phyloP scores from a whole-genome alignment of 2,888 invertebrate species.

The Pediacus dermestoides region DNA sequence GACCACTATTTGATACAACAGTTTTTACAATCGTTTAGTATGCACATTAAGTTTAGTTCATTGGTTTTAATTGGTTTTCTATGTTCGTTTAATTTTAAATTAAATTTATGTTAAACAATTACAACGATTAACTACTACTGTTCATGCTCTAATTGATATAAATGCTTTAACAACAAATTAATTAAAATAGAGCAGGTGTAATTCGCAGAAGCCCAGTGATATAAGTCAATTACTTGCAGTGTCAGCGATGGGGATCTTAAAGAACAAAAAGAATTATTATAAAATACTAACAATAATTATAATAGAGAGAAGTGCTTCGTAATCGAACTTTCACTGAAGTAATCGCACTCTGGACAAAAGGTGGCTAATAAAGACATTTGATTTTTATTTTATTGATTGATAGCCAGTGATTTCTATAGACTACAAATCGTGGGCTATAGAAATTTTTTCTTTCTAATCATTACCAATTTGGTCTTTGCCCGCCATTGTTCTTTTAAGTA shows the following conservation, averaged over 20 bases:
- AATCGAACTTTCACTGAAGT: slow-evolving; percentile 8
- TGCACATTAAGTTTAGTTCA: slow-evolving; percentile 24
- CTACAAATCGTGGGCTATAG: no score
- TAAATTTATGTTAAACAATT: slow-evolving; percentile 24
- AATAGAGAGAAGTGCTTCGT: slow-evolving; percentile 1
- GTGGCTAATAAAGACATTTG: slow-evolving; percentile 7
- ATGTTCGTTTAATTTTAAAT: slow-evolving; percentile 27
- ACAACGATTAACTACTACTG: slow-evolving; percentile 20
- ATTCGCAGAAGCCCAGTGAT: slow-evolving; percentile 14
- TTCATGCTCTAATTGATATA: slow-evolving; percentile 33
- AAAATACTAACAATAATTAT: no score
- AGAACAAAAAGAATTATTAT: no score
- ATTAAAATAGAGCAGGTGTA: slow-evolving; percentile 30
- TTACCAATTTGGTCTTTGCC: slow-evolving; percentile 5
- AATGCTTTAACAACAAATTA: slow-evolving; percentile 30
- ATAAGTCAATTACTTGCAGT: slow-evolving; percentile 16
- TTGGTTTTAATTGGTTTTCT: slow-evolving; percentile 28
- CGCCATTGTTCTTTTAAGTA: no score
- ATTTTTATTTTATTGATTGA: slow-evolving; percentile 7
- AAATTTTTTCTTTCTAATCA: no score
- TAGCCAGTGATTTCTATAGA: no score
- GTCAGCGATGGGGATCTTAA: no score
- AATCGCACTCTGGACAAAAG: not conserved
- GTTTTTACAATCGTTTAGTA: slow-evolving; percentile 16
- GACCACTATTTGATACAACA: no score